Evolutionary conservation across 2,113 vertebrate genomes (phyloP), one percentile per base, ranked within the genome.

Genomic region (Dendropsophus ebraccatus): DNA sequence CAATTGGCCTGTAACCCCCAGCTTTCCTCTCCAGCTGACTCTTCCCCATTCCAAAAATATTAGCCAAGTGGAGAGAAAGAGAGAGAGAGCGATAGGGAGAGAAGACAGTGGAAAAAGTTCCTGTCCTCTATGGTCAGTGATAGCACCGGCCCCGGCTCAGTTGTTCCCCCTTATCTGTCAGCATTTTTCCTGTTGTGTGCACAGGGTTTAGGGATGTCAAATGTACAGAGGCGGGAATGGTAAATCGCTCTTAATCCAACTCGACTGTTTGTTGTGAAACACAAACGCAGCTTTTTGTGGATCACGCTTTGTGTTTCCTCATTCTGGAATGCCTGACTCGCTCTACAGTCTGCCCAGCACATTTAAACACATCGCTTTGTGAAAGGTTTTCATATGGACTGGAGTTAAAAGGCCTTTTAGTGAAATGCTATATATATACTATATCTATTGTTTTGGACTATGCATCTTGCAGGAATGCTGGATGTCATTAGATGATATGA

Each of bases 171-270:
- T 88, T 86, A 17, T 69, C 88, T 47, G 89, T 80, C 93, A 88
- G 90, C 90, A 0, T 50, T 90, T 91, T 87, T 90, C 56, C 17
- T 12, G 77, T 87, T 84, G 86, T 84, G 87, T 30, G 88, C 79
- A 76, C 35, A 85, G 74, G 62, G 84, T 37, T 82, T 23, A 3
- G 13, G 45, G 23, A 84, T 85, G 41, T 62, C 87, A 87, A 1
- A 45, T 70, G 90, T 87, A 5, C 90, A 88, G 88, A 84, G 35
- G 45, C 60, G 5, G 69, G 47, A 86, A 78, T 88, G 47, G 88
- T 65, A 84, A 91, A 90, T 69, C 84, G 9, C 90, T 90, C 12
- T 88, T 67, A 87, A 87, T 88, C 88, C 82, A 50, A 76, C 58
- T 89, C 37, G 58, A 30, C 35, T 67, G 49, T 75, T 86, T 28